Evolutionary conservation across 2,888 invertebrate species (phyloP).

Genomic region (Chouioia cunea): DNA sequence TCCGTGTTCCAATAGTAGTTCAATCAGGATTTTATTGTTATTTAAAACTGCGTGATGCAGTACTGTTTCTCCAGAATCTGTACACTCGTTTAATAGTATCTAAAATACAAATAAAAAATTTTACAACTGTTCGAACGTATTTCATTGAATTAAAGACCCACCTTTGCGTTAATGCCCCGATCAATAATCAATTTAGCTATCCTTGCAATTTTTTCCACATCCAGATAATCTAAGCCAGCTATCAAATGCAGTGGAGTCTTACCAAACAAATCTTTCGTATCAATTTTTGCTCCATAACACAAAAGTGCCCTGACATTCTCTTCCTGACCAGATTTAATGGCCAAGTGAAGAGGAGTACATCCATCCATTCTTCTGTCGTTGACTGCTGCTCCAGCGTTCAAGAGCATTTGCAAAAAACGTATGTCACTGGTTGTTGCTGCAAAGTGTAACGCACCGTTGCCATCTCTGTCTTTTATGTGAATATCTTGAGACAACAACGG

Average conservation of each 20-base stretch:
- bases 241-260: constrained; percentile 27
- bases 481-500: constrained; percentile 14
- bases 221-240: constrained; percentile 12
- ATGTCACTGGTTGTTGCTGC: constrained; percentile 17
- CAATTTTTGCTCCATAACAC: constrained; percentile 12
- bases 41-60: constrained; percentile 27
- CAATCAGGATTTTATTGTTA: constrained; percentile 9
- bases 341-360: constrained; percentile 25
- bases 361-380: constrained; percentile 8
- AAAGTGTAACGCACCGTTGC: constrained; percentile 21
- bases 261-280: constrained; percentile 23
- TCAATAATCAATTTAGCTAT: constrained; percentile 31
- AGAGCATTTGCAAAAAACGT: constrained; percentile 7
- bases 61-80: constrained; percentile 29
- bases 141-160: not conserved
- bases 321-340: constrained; percentile 30
- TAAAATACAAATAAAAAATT: constrained; percentile 11
- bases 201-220: constrained; percentile 5
- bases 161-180: constrained; percentile 19
- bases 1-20: constrained; percentile 28
- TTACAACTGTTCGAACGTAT: not conserved
- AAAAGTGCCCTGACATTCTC: constrained; percentile 31
- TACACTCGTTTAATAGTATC: constrained; percentile 29
- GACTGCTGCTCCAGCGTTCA: constrained; percentile 1
- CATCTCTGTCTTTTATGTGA: constrained; percentile 7